Conservation (phyloP, 2,797 vertebrate genomes). For the Lepidocolaptes lacrymiger region DNA sequence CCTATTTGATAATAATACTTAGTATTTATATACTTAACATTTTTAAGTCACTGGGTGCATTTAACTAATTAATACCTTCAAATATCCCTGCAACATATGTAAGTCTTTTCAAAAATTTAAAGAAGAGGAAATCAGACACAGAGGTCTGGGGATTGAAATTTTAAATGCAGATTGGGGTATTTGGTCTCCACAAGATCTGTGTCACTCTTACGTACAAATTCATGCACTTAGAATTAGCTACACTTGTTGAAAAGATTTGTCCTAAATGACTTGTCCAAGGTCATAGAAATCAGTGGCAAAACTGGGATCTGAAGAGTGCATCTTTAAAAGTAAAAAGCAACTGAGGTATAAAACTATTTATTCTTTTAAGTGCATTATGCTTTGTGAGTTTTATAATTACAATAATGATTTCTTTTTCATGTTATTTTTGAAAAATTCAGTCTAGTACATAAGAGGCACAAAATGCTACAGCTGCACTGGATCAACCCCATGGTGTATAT, state of each 20-base stretch:
- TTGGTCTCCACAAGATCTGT: not conserved
- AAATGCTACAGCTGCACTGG: not conserved
- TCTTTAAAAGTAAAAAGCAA: not conserved
- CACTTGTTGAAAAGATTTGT: not conserved
- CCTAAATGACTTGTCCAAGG: not conserved
- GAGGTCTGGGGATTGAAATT: not conserved
- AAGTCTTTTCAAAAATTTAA: not conserved
- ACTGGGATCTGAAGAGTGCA: not conserved
- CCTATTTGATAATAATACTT: not conserved
- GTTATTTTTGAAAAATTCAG: not conserved
- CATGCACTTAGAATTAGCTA: not conserved
- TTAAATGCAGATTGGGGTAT: constrained; percentile 8
- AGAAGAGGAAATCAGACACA: not conserved
- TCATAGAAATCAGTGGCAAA: not conserved
- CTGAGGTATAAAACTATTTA: not conserved
- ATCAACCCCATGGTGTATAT: not conserved
- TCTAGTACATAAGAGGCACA: not conserved
- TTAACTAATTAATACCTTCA: constrained; percentile 18
- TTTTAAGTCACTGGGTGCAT: constrained; percentile 6
- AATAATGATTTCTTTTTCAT: not conserved
- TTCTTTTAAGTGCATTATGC: not conserved
- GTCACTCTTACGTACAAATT: not conserved
- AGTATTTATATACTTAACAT: not conserved
- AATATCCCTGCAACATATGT: not conserved
- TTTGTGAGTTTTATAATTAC: not conserved